Conservation (phyloP, 1,140 invertebrate species). For the Eubasilissa regina region DNA sequence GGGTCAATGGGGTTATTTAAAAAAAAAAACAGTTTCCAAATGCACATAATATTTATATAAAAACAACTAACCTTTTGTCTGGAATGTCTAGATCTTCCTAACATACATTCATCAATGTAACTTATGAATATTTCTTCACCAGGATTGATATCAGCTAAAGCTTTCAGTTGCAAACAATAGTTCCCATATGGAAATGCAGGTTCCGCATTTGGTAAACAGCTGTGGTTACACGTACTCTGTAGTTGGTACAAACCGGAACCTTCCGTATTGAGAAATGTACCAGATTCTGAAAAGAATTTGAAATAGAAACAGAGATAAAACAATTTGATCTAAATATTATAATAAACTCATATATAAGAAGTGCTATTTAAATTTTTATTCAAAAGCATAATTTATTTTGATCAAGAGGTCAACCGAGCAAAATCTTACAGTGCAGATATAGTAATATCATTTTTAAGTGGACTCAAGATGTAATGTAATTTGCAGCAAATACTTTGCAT, state of each 20-base stretch:
- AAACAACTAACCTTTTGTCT: constrained; percentile 80
- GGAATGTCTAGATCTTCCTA: constrained; percentile 87
- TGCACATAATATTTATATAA: too few relatives aligned
- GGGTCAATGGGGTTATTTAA: too few relatives aligned
- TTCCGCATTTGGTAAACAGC: constrained; percentile 91
- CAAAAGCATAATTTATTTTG: too few relatives aligned
- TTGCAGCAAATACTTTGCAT: too few relatives aligned
- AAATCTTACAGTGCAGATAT: too few relatives aligned
- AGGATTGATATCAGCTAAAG: constrained; percentile 81
- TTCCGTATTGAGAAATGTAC: constrained; percentile 93
- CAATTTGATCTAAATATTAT: too few relatives aligned
- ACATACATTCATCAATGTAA: constrained; percentile 90
- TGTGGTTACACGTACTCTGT: constrained; percentile 94
- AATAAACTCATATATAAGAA: too few relatives aligned
- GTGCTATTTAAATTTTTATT: too few relatives aligned
- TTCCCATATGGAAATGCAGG: constrained; percentile 90
- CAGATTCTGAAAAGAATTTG: constrained; percentile 78
- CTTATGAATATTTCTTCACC: constrained; percentile 94
- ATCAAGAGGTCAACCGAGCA: too few relatives aligned
- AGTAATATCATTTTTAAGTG: too few relatives aligned
- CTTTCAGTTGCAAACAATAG: constrained; percentile 83
- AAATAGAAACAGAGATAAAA: neutral
- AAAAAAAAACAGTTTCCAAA: too few relatives aligned
- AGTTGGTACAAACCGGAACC: constrained; percentile 90
- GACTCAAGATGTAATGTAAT: too few relatives aligned